These are phyloP conservation scores for Nomada lathburiana DNA, from an alignment of 2,888 invertebrate species.

Conservation along the genomic window DNA sequence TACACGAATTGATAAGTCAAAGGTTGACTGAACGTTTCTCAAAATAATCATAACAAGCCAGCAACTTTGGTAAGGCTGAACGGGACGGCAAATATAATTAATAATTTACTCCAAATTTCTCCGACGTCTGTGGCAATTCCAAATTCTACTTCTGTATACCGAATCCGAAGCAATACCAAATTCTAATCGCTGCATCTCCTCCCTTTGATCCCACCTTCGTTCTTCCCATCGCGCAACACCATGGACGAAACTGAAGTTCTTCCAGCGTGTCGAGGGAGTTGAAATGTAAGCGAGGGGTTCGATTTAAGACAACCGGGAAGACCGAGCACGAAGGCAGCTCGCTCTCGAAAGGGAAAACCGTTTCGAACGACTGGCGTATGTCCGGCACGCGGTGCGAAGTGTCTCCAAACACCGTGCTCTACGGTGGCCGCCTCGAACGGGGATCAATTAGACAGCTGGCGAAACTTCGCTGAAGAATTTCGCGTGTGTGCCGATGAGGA, in stretches of 20 bases:
- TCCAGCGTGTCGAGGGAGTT: constrained; percentile 1
- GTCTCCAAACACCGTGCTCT: background rate
- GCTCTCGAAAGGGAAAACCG: constrained; percentile 50
- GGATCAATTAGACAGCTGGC: constrained; percentile 51
- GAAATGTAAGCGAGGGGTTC: constrained; percentile 17
- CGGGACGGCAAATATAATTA: too few relatives aligned
- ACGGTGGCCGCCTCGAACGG: background rate
- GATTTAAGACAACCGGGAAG: constrained; percentile 12
- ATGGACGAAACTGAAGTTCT: background rate
- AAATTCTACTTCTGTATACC: too few relatives aligned
- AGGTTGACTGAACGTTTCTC: background rate
- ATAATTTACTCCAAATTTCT: too few relatives aligned
- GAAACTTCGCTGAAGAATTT: constrained; percentile 50
- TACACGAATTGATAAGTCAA: too few relatives aligned
- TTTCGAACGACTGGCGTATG: constrained; percentile 28
- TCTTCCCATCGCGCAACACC: background rate
- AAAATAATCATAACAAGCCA: too few relatives aligned
- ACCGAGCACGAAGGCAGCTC: constrained; percentile 18
- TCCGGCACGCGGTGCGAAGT: constrained; percentile 9
- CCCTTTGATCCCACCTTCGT: too few relatives aligned
- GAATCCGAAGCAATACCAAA: too few relatives aligned
- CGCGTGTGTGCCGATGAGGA: constrained; percentile 33
- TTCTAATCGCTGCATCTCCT: too few relatives aligned
- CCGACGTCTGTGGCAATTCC: too few relatives aligned
- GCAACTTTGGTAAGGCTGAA: too few relatives aligned